Base-by-base conservation (phyloP, 2,113 vertebrate species). In the Choloepus hoffmanni region DNA sequence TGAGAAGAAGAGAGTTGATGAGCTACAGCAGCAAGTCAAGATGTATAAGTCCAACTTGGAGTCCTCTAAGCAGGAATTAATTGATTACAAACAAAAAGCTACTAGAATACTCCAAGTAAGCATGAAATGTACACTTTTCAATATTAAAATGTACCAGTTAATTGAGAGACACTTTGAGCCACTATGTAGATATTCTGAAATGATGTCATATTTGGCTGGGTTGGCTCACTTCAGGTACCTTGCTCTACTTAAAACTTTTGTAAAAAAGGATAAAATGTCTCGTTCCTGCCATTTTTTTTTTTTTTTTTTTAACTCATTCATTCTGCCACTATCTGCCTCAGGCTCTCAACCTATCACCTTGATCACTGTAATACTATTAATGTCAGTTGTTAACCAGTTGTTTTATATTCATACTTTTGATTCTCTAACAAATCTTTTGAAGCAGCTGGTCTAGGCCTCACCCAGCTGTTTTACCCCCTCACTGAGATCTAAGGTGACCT, bases 41-140 rank as follows among this genome's bases (percentile, higher is more conserved):
- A 97, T 97, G 19, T 97, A 98, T 70, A 99, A 99, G 97, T 97
- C 97, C 21, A 98, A 97, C 68, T 94, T 99, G 2, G 99, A 99
- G 87, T 98, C 98, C 36, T 98, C 98, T 65, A 99, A 99, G 96
- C 99, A 99, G 96, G 99, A 99, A 73, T 88, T 99, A 62, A 95
- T 98, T 19, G 99, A 99, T 97, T 99, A 99, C 97, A 99, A 99
- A 95, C 99, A 99, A 84, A 99, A 99, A 97, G 99, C 99, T 23
- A 99, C 99, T 4, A 99, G 99, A 43, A 99, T 99, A 89, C 99
- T 99, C 33, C 99, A 99, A 90, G 99, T 99, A 97, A 97, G 98
- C 14, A 6, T 24, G 36, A 50, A 0, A 3, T 16, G 13, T n/a
- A 7, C 30, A 6, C 7, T 3, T 92, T 11, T 21, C 67, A 53